Evolutionary conservation across 2,888 invertebrate species (phyloP).

Genomic region (Crioceris asparagi): DNA sequence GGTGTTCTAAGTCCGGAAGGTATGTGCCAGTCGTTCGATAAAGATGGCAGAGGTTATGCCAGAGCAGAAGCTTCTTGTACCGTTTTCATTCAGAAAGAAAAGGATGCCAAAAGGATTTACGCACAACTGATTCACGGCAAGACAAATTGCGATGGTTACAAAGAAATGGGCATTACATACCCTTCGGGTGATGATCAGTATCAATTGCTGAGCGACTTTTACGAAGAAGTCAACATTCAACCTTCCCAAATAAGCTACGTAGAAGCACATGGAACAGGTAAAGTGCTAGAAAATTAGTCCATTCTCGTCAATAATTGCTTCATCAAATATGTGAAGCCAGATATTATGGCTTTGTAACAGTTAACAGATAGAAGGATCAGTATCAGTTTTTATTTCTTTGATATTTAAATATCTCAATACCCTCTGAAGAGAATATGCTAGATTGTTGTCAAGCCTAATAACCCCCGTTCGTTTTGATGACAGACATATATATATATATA

Average conservation of each 20-base stretch:
- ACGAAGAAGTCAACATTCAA: conserved; percentile 56
- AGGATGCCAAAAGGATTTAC: conserved; percentile 42
- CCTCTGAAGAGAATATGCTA: no score
- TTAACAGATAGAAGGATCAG: no score
- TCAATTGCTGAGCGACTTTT: conserved; percentile 49
- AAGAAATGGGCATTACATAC: conserved; percentile 34
- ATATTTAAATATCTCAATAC: no score
- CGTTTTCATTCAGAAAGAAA: conserved; percentile 58
- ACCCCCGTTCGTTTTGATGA: no score
- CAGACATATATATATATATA: no score
- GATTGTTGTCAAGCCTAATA: no score
- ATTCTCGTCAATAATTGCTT: no score
- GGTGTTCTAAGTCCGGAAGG: conserved; percentile 78
- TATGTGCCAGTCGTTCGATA: conserved; percentile 83
- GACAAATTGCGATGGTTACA: conserved; percentile 35
- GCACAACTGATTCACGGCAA: conserved; percentile 35
- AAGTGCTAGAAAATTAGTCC: no score
- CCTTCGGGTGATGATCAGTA: conserved; percentile 45
- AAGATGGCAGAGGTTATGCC: conserved; percentile 68
- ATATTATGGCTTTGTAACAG: not conserved
- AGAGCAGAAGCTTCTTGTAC: conserved; percentile 68
- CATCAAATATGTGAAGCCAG: not conserved
- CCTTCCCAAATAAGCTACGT: conserved; percentile 63
- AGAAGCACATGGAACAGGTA: conserved; percentile 78
- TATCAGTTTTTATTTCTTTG: no score